These are phyloP conservation scores for Hexactinellida sp. DNA, from an alignment of 37 sponge, comb jelly and placozoan species.

Conservation along the genomic window DNA sequence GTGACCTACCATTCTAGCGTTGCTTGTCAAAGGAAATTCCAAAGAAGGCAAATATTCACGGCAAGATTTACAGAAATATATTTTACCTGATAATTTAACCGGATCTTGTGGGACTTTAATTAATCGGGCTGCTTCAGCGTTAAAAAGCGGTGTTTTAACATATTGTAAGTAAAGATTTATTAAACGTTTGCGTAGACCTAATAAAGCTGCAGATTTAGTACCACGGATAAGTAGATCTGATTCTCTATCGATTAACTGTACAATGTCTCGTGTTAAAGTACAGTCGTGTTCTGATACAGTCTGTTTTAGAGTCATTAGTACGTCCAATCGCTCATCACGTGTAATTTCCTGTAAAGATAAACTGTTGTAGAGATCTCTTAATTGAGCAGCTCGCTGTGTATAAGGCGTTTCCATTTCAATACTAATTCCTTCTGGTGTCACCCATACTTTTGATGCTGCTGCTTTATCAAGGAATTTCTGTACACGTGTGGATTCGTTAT, in stretches of 20 bases:
- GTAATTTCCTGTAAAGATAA: background rate
- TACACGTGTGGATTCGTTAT: slow-evolving; percentile 27
- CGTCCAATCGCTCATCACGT: background rate
- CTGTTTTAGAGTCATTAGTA: background rate
- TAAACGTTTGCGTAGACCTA: background rate
- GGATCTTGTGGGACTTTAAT: background rate
- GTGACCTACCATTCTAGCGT: background rate
- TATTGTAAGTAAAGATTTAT: background rate
- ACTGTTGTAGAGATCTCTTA: background rate
- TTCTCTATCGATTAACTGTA: background rate
- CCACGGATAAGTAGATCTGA: background rate
- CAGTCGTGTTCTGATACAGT: background rate
- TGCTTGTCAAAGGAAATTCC: background rate
- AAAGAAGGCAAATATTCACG: background rate
- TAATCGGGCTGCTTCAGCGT: background rate
- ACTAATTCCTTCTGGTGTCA: background rate
- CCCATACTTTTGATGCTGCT: background rate
- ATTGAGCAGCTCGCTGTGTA: background rate
- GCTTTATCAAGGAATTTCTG: slow-evolving; percentile 47
- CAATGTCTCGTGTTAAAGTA: background rate
- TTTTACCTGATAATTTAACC: background rate
- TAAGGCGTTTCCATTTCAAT: background rate
- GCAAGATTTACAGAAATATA: background rate
- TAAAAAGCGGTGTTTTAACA: background rate
- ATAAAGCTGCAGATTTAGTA: background rate